phyloP scores from a whole-genome alignment of 2,797 vertebrate species.

The Gymnothorax javanicus region DNA sequence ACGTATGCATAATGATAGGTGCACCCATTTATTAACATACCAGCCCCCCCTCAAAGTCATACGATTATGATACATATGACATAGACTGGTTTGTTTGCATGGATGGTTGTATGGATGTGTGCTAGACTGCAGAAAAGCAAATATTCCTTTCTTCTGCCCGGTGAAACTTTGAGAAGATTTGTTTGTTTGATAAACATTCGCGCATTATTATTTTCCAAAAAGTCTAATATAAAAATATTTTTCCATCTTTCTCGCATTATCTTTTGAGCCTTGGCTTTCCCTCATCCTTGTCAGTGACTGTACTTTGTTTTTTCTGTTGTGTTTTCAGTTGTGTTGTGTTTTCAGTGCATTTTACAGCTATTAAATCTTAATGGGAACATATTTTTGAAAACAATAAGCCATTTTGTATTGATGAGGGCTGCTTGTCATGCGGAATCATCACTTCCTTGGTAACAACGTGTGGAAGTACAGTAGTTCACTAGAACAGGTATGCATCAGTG shows the following conservation, averaged over 20 bases:
- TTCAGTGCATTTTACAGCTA: not conserved
- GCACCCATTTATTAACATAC: conserved; percentile 76
- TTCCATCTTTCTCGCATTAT: not conserved
- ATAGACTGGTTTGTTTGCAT: conserved; percentile 21
- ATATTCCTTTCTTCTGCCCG: conserved; percentile 75
- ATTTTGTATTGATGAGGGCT: not conserved
- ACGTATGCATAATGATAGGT: conserved; percentile 78
- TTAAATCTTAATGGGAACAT: no score
- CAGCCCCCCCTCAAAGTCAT: conserved; percentile 77
- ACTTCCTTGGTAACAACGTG: conserved; percentile 28
- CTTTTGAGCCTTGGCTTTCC: not conserved
- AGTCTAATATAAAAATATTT: not conserved
- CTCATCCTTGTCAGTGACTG: not conserved
- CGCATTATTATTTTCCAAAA: not conserved
- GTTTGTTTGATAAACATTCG: not conserved
- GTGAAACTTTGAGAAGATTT: conserved; percentile 23
- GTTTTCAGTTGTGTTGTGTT: not conserved
- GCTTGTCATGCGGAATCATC: conserved; percentile 3
- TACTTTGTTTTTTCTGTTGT: not conserved
- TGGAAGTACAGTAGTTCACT: conserved; percentile 2
- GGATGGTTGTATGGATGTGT: conserved; percentile 64
- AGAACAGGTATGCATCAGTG: conserved; percentile 51
- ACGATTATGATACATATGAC: conserved; percentile 77
- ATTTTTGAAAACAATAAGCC: not conserved
- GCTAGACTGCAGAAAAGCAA: conserved; percentile 63